These are phyloP conservation scores for Salvelinus alpinus DNA, from an alignment of 2,113 vertebrate species.

Conservation along the genomic window DNA sequence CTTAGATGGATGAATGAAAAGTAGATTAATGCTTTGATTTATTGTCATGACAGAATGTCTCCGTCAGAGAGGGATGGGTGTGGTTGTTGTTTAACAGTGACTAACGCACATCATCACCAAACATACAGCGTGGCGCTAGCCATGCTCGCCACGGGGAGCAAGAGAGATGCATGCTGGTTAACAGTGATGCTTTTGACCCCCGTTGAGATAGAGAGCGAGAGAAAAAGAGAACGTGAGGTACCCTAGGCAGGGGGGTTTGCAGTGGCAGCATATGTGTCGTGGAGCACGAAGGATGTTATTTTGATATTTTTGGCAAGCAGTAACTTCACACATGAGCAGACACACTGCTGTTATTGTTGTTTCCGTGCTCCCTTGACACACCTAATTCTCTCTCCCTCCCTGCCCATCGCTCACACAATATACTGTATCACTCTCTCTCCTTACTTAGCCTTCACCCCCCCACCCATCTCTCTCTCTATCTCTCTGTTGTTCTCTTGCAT, in stretches of 20 bases:
- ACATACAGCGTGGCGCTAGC: constrained; percentile 34
- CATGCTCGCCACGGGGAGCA: constrained; percentile 37
- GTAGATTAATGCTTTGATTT: background rate
- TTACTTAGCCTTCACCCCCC: background rate
- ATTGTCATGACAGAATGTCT: background rate
- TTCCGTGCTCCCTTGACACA: constrained; percentile 67
- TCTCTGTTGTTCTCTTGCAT: background rate
- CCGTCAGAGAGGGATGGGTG: background rate
- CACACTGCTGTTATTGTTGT: constrained; percentile 64
- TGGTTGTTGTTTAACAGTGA: constrained; percentile 38
- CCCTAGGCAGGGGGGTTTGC: constrained; percentile 54
- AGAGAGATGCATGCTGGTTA: constrained; percentile 58
- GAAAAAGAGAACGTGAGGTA: constrained; percentile 46
- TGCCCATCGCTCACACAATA: too few species aligned
- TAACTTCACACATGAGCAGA: constrained; percentile 52
- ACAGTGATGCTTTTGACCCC: constrained; percentile 59
- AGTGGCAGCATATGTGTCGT: constrained; percentile 59
- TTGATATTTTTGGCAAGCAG: constrained; percentile 57
- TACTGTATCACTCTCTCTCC: background rate
- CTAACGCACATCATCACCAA: constrained; percentile 32
- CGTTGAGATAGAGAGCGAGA: constrained; percentile 36
- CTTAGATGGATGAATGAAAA: background rate
- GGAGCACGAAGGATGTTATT: constrained; percentile 63
- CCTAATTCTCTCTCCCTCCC: constrained; percentile 46
- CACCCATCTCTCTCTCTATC: background rate